These are phyloP conservation scores for Sycobia sp. DNA, from an alignment of 1,140 invertebrate species.

Conservation along the genomic window DNA sequence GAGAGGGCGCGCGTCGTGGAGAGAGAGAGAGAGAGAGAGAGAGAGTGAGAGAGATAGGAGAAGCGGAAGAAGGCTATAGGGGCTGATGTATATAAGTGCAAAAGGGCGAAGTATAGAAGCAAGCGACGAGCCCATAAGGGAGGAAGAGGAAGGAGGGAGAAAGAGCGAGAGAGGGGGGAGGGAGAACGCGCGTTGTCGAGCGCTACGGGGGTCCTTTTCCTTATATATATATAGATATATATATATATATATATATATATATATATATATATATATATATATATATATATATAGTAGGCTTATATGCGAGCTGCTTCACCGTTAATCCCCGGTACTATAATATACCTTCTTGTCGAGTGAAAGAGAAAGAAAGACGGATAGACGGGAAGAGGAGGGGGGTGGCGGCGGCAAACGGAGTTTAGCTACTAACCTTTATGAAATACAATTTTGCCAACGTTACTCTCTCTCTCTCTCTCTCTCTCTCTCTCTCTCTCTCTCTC, in stretches of 20 bases:
- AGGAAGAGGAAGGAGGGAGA: background rate
- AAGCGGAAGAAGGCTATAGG: background rate
- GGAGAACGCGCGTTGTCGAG: conserved; percentile 5
- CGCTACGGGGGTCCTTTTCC: conserved; percentile 32
- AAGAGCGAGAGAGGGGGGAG: conserved; percentile 7
- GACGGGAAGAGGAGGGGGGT: background rate
- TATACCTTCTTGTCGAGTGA: background rate
- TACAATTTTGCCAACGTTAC: background rate
- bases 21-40: background rate
- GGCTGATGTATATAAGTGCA: conserved; percentile 23
- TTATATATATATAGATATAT: too few species aligned
- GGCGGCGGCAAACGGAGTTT: background rate
- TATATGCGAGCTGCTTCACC: conserved; percentile 26
- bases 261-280: too few species aligned
- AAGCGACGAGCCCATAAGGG: background rate
- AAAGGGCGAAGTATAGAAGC: conserved; percentile 1
- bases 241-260: too few species aligned
- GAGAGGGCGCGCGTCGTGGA: background rate
- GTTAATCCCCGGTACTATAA: conserved; percentile 32
- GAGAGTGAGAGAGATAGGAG: background rate
- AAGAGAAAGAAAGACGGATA: background rate
- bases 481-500: background rate
- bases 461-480: background rate
- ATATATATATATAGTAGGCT: too few species aligned
- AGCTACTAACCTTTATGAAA: conserved; percentile 20